phyloP scores from a whole-genome alignment of 2,888 invertebrate genomes.

The Amphiduros pacificus region DNA sequence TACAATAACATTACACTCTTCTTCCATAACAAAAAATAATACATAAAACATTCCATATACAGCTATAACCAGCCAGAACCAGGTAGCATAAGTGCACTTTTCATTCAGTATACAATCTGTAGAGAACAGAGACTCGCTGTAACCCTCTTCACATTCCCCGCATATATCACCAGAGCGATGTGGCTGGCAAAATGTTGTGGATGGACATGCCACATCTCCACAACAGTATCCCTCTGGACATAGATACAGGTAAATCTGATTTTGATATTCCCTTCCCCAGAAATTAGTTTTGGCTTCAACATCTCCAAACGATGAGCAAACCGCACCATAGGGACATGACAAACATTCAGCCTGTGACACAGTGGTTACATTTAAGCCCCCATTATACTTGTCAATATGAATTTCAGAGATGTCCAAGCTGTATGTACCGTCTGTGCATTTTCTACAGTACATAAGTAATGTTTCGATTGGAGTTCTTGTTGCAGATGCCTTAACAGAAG shows the following conservation, averaged over 20 bases:
- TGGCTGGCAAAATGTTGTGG: slow-evolving; percentile 5
- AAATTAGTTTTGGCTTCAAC: slow-evolving; percentile 7
- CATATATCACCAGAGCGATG: slow-evolving; percentile 23
- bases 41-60: slow-evolving; percentile 25
- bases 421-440: slow-evolving; percentile 2
- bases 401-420: neutral
- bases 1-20: slow-evolving; percentile 12
- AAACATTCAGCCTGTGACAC: neutral
- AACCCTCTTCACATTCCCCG: slow-evolving; percentile 20
- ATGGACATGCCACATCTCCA: neutral
- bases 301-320: neutral
- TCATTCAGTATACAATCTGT: slow-evolving; percentile 19
- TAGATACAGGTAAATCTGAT: slow-evolving; percentile 16
- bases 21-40: slow-evolving; percentile 24
- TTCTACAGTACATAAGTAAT: slow-evolving; percentile 2
- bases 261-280: neutral
- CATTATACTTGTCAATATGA: neutral
- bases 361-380: neutral
- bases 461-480: slow-evolving; percentile 2
- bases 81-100: slow-evolving; percentile 7
- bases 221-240: slow-evolving; percentile 27
- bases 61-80: slow-evolving; percentile 7
- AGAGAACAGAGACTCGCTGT: slow-evolving; percentile 22
- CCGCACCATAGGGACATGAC: slow-evolving; percentile 4
- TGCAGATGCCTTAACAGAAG: neutral